Conservation (phyloP, 1,140 invertebrate genomes). For the Oreohelix idahoensis region DNA sequence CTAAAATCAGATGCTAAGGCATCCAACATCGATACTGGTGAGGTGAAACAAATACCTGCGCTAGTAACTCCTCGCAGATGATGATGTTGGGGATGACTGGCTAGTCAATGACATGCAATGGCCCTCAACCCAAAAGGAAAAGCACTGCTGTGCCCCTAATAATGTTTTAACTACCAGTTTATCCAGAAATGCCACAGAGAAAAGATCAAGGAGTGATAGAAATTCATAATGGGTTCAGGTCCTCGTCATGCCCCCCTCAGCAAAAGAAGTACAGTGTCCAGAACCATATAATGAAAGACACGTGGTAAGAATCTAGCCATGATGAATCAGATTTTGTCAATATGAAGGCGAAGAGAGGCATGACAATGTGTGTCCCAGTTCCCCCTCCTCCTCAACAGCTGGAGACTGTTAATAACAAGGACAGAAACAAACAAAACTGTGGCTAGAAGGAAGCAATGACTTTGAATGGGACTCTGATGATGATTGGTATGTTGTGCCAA, state of each 20-base stretch:
- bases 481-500: conserved; percentile 25
- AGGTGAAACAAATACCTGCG: neutral
- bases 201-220: neutral
- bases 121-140: neutral
- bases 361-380: neutral
- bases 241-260: no score
- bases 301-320: neutral
- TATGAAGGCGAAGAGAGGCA: neutral
- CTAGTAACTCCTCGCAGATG: conserved; percentile 11
- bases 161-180: conserved; percentile 14
- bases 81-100: conserved; percentile 40
- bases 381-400: conserved; percentile 3
- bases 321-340: neutral
- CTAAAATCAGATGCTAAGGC: neutral
- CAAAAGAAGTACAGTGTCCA: neutral
- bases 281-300: neutral
- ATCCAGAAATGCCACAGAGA: neutral
- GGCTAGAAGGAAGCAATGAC: neutral
- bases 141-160: neutral
- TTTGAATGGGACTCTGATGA: conserved; percentile 24
- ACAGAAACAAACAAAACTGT: neutral
- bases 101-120: conserved; percentile 21
- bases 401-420: neutral
- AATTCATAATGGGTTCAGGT: neutral
- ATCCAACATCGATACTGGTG: neutral